Evolutionary conservation across 2,113 vertebrate species (phyloP), one percentile per base, ranked within the genome.

Genomic region (Mola mola): DNA sequence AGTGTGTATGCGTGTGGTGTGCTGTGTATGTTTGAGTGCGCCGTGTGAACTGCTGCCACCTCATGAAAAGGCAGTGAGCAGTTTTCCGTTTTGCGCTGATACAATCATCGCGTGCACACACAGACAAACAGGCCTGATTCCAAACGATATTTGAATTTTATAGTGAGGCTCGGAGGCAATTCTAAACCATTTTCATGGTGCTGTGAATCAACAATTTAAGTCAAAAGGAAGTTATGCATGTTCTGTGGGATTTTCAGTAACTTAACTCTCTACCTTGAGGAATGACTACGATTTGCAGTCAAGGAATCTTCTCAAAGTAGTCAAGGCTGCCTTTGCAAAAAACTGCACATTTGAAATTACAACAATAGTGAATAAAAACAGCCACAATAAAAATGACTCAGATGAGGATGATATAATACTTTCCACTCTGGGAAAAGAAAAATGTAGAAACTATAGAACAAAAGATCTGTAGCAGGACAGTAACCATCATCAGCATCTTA

Each of bases 21-120:
- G 16, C n/a, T 77, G 47, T 10, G 22, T 53, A 28, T 76, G 56
- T 38, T 13, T 40, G 37, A 16, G 37, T 38, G 36, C n/a, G 13
- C 26, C 26, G 77, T 25, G 51, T 67, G 51, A 61, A 44, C 17
- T 48, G 21, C 59, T 78, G 79, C 74, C 69, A 65, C 79, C 77
- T 88, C 82, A 75, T 83, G 81, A 84, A 84, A 82, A 75, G 74
- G 59, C n/a, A 4, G 13, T 16, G 37, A 13, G 59, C 25, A 46
- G 61, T 65, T 69, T 66, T 66, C 56, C 46, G 17, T 65, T 84
- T 76, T 47, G 20, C 48, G 75, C 81, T 75, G 81, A 86, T 84
- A 69, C 6, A 9, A 29, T 29, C 28, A 7, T 29, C 6, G 28
- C 28, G 6, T 7, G 2, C 28, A 9, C 28, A 62, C 63, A 41